Evolutionary conservation across 2,888 invertebrate species (phyloP).

Genomic region (Hemithea aestivaria): DNA sequence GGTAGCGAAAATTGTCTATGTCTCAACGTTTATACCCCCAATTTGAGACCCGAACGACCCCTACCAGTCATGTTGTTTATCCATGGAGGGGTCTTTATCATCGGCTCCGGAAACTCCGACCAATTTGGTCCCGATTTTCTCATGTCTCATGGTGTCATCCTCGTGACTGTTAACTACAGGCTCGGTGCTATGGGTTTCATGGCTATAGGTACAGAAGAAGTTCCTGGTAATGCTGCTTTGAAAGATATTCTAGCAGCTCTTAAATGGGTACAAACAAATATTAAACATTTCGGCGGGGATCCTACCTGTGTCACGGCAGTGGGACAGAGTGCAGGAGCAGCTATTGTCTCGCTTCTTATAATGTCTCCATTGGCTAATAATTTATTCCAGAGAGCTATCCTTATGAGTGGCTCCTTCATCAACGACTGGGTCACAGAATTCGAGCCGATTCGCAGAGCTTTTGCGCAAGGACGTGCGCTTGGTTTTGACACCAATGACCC

Average conservation of each 20-base stretch:
- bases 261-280: constrained; percentile 44
- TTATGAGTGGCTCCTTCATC: constrained; percentile 81
- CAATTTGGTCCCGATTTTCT: constrained; percentile 75
- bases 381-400: constrained; percentile 65
- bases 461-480: constrained; percentile 29
- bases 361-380: constrained; percentile 53
- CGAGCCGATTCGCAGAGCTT: constrained; percentile 63
- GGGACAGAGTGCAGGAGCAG: constrained; percentile 28
- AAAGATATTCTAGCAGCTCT: constrained; percentile 54
- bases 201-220: constrained; percentile 66
- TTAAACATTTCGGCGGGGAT: constrained; percentile 43
- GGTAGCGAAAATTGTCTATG: constrained; percentile 50
- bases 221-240: constrained; percentile 79
- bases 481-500: constrained; percentile 30
- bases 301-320: constrained; percentile 39
- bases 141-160: constrained; percentile 66
- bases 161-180: constrained; percentile 78
- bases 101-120: constrained; percentile 51
- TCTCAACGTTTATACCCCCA: constrained; percentile 46
- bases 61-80: constrained; percentile 48
- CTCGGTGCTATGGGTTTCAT: constrained; percentile 74
- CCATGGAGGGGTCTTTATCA: constrained; percentile 41
- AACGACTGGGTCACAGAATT: constrained; percentile 62
- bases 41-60: constrained; percentile 23
- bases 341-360: constrained; percentile 29